Percentiles rank a stretch among this genome's conserved stretches.
Conservation (phyloP, 2,888 invertebrate species). For the Ceramica pisi region DNA sequence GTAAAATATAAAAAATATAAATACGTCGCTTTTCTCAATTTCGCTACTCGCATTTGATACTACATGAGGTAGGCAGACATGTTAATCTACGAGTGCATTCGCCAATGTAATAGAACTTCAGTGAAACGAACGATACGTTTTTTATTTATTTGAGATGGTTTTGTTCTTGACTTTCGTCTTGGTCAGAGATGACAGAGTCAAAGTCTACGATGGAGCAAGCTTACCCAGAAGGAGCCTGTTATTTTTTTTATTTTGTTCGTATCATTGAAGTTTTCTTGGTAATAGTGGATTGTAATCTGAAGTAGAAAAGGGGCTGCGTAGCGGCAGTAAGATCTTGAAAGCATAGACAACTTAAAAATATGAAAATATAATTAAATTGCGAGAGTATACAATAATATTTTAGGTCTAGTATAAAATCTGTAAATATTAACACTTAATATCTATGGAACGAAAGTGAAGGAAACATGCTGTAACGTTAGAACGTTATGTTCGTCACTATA, state of each 20-base stretch:
- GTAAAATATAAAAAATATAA: conserved; percentile 46
- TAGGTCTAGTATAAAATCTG: conserved; percentile 73
- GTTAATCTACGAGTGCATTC: conserved; percentile 12
- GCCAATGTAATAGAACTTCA: conserved; percentile 13
- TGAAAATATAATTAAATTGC: conserved; percentile 61
- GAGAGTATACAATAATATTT: conserved; percentile 76
- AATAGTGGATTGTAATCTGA: conserved; percentile 10
- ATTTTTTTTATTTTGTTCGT: conserved; percentile 20
- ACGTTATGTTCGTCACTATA: conserved; percentile 82
- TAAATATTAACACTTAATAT: conserved; percentile 76
- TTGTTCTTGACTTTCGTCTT: no score
- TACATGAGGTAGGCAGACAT: conserved; percentile 42
- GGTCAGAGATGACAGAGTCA: no score
- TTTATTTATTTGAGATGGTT: no score
- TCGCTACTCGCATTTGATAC: conserved; percentile 53
- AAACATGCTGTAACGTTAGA: conserved; percentile 76
- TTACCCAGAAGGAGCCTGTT: no score
- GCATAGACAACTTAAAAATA: conserved; percentile 48
- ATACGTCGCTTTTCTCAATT: conserved; percentile 58
- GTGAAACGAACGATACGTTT: conserved; percentile 7
- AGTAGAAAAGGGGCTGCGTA: conserved; percentile 1
- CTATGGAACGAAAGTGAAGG: conserved; percentile 87
- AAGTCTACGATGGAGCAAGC: no score
- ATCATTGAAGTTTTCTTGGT: conserved; percentile 25
- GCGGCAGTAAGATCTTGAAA: conserved; percentile 13